Base-by-base conservation (phyloP, 1,140 invertebrate genomes). In the Saccostrea cuccullata region DNA sequence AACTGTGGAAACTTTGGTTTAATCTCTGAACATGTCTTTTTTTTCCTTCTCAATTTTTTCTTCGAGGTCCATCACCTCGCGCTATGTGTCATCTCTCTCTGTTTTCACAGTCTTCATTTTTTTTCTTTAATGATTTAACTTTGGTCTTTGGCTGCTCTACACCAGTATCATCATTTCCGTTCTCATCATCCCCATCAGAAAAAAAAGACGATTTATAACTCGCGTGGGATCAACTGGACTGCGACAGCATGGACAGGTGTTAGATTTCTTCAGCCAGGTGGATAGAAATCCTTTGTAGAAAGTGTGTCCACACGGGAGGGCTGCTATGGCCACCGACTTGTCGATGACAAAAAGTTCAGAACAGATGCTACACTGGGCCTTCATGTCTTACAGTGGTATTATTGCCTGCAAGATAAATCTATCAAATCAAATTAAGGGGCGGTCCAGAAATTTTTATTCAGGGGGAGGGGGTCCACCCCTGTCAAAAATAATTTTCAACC, bases 281-380 rank as follows among this genome's bases (percentile, higher is more conserved):
- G 88, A 88, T 0, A 94, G 86, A 86, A 92, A 94, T 20, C 86
- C 86, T 83, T 91, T 89, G 55, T 94, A 92, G 83, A 94, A 94
- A 8, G 91, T 92, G 87, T 94, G 93, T 12, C 93, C 93, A 90
- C 93, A 94, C 26, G 88, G 91, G 0, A 89, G 70, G 30, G 93
- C 92, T 26, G 92, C 87, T 20, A 92, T 91, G 56, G 84, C 84
- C 15, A 85, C 84, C n/a, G 40, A 55, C 11, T 40, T 6, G 26
- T 83, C 82, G 55, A 55, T 83, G 15, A 83, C 82, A 83, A 83
- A 83, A 83, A 55, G 82, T 55, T 83, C 82, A 83, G 82, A 17
- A 56, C 82, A 83, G 15, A 83, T 83, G 23, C 82, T 55, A 56
- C 82, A 83, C 36, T 83, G 82, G 26, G 82, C 82, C 9, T 23